Conservation (phyloP, 2,888 invertebrate genomes). For the Liopterus haemorrhoidalis region DNA sequence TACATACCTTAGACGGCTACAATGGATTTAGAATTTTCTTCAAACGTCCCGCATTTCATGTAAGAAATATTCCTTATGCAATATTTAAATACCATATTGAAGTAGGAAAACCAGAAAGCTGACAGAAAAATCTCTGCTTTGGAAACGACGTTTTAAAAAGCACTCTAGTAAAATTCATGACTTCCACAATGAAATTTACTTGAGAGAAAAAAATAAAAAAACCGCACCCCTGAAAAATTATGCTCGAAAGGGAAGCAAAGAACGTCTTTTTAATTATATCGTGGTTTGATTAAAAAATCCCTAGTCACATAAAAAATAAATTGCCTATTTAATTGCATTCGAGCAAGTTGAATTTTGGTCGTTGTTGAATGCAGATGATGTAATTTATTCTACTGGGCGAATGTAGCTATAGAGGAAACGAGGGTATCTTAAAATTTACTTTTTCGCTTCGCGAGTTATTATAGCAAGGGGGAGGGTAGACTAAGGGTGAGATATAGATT, state of each 20-base stretch:
- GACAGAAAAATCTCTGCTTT: too few relatives aligned
- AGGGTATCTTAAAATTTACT: conserved; percentile 47
- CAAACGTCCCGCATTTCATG: too few relatives aligned
- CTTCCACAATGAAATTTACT: conserved; percentile 28
- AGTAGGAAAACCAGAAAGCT: too few relatives aligned
- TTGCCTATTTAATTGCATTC: conserved; percentile 46
- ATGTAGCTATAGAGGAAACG: conserved; percentile 34
- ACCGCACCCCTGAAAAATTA: conserved; percentile 26
- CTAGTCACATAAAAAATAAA: conserved; percentile 46
- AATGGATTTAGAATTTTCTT: too few relatives aligned
- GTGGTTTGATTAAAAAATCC: conserved; percentile 47
- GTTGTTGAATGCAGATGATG: conserved; percentile 28
- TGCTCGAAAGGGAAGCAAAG: conserved; percentile 8
- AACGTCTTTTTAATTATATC: conserved; percentile 31
- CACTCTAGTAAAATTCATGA: too few relatives aligned
- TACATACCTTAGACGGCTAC: too few relatives aligned
- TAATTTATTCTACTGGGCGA: conserved; percentile 37
- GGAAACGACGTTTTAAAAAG: too few relatives aligned
- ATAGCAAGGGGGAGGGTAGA: conserved; percentile 41
- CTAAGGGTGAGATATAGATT: conserved; percentile 46
- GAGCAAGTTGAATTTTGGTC: conserved; percentile 22
- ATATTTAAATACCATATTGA: too few relatives aligned
- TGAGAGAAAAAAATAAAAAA: conserved; percentile 27
- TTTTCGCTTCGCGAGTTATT: conserved; percentile 49
- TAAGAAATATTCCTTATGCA: too few relatives aligned